A percentile compares a stretch with the other conserved stretches of the same genome.
Conservation (phyloP, 2,113 vertebrate species). For the Aplodontia rufa region DNA sequence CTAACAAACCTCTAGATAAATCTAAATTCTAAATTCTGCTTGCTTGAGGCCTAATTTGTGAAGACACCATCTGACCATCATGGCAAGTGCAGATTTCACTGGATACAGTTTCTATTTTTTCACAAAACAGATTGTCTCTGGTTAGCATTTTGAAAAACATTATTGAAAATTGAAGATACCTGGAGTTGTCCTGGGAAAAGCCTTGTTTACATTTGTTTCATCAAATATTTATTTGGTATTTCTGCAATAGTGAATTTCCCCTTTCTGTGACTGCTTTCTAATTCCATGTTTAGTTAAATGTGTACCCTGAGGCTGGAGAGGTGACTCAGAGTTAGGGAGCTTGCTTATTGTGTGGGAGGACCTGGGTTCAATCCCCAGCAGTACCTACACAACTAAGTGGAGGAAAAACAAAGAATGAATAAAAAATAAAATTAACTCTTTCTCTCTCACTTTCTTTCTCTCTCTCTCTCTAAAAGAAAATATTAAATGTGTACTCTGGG, state of each 20-base stretch:
- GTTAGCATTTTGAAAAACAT: slow-evolving; percentile 1
- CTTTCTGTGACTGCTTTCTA: not conserved
- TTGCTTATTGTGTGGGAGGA: too few relatives aligned
- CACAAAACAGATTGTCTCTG: not conserved
- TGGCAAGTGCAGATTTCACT: not conserved
- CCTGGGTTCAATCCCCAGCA: too few relatives aligned
- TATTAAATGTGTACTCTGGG: not conserved
- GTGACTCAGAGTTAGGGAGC: too few relatives aligned
- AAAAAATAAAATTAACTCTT: too few relatives aligned
- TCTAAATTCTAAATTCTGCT: not conserved
- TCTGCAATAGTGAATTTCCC: not conserved
- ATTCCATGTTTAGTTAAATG: slow-evolving; percentile 2
- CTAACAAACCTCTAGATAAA: not conserved
- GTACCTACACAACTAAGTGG: too few relatives aligned
- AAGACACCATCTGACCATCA: not conserved
- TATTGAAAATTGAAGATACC: not conserved
- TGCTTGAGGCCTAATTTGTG: not conserved
- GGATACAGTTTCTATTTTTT: not conserved
- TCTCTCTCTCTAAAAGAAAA: too few relatives aligned
- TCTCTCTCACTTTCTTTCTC: too few relatives aligned
- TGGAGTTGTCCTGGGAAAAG: not conserved
- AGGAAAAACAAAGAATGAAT: too few relatives aligned
- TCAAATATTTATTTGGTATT: slow-evolving; percentile 11
- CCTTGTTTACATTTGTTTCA: not conserved
- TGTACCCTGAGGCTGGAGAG: not conserved